A percentile compares a stretch with the other conserved stretches of the same genome.
phyloP scores from a whole-genome alignment of 2,888 invertebrate genomes.

The Hanleya hanleyi region DNA sequence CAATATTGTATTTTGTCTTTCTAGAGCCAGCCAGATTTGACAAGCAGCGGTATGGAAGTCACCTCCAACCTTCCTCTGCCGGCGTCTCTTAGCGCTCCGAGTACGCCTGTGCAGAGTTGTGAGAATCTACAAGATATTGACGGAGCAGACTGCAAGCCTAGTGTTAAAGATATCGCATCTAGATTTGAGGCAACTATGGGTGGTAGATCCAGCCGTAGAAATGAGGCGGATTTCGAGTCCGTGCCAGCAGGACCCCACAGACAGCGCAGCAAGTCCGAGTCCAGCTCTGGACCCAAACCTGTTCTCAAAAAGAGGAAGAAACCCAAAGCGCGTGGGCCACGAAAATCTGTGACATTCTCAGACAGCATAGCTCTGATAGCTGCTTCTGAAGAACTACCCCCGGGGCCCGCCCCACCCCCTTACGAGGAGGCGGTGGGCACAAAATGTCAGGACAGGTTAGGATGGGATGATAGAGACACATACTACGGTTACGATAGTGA shows the following conservation, averaged over 20 bases:
- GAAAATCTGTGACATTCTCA: constrained; percentile 93
- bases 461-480: constrained; percentile 25
- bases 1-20: constrained; percentile 2
- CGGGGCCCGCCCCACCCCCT: constrained; percentile 33
- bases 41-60: constrained; percentile 24
- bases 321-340: constrained; percentile 40
- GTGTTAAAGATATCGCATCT: constrained; percentile 59
- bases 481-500: constrained; percentile 50
- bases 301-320: constrained; percentile 58
- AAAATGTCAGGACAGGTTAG: constrained; percentile 9
- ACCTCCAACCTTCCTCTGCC: constrained; percentile 21
- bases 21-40: constrained; percentile 46
- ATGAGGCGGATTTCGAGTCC: constrained; percentile 8
- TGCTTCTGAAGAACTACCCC: constrained; percentile 84
- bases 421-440: background rate
- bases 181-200: constrained; percentile 48
- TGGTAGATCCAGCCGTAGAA: background rate
- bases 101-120: background rate
- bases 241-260: constrained; percentile 28
- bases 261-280: constrained; percentile 62
- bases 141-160: constrained; percentile 32
- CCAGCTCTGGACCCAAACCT: constrained; percentile 60
- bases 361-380: constrained; percentile 95
- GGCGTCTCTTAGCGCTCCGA: constrained; percentile 11
- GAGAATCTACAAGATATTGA: constrained; percentile 6